Evolutionary conservation across 2,888 invertebrate genomes (phyloP).

Genomic region (Philaethria dido): DNA sequence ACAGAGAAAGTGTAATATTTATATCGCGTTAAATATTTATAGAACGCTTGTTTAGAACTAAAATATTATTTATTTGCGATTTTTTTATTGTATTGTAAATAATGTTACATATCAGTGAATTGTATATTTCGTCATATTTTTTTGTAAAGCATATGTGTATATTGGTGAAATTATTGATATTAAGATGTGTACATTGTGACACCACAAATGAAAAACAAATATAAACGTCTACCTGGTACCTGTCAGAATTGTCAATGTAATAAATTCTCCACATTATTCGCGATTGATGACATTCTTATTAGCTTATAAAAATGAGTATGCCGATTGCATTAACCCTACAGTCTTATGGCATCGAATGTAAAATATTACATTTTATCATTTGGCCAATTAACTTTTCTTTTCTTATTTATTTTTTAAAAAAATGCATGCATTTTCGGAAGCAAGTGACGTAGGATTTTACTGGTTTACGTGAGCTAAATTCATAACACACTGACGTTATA

Average conservation of each 20-base stretch:
- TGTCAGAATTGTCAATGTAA: slow-evolving; percentile 4
- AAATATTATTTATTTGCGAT: slow-evolving; percentile 57
- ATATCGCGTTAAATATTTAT: slow-evolving; percentile 41
- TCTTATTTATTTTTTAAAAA: too few species aligned
- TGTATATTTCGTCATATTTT: slow-evolving; percentile 54
- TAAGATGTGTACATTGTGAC: slow-evolving; percentile 25
- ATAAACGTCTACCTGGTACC: not conserved
- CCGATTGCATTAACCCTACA: too few species aligned
- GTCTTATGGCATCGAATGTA: too few species aligned
- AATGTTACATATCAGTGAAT: slow-evolving; percentile 68
- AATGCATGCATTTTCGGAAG: too few species aligned
- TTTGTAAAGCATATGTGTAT: slow-evolving; percentile 41
- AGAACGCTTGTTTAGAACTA: slow-evolving; percentile 51
- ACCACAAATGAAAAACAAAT: slow-evolving; percentile 4
- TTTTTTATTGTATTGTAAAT: slow-evolving; percentile 62
- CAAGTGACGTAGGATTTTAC: not conserved
- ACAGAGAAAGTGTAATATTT: not conserved
- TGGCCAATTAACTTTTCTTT: too few species aligned
- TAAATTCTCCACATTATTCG: not conserved
- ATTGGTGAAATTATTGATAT: slow-evolving; percentile 37
- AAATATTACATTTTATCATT: too few species aligned
- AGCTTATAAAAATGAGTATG: too few species aligned
- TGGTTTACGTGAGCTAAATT: not conserved
- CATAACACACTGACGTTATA: not conserved
- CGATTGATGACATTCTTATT: not conserved